These are phyloP conservation scores for sheep (Ovis aries) DNA, from an alignment of 2,113 vertebrate genomes.

Conservation along the genomic window ARS-UI_Ramb_v3.0 NC_056067.1:16739501-16740000, in stretches of 20 bases:
- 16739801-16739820: background rate
- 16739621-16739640: background rate
- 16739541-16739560: background rate
- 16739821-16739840: background rate
- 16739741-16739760: background rate
- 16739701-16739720: background rate
- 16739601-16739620: background rate
- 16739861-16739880: background rate
- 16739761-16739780: background rate
- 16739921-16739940: background rate
- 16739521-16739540: background rate
- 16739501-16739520: background rate
- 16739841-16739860: background rate
- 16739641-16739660: background rate
- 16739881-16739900: conserved; percentile 30
- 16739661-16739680: background rate
- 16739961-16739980: conserved; percentile 25
- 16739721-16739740: background rate
- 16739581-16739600: background rate
- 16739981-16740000: conserved; percentile 62
- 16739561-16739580: background rate
- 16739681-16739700: background rate
- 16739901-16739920: background rate
- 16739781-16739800: background rate
- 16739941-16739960: conserved; percentile 62